Percentiles rank a stretch among this genome's conserved stretches.
Conservation (phyloP, 2,888 invertebrate species). For the Odontocerum albicorne region DNA sequence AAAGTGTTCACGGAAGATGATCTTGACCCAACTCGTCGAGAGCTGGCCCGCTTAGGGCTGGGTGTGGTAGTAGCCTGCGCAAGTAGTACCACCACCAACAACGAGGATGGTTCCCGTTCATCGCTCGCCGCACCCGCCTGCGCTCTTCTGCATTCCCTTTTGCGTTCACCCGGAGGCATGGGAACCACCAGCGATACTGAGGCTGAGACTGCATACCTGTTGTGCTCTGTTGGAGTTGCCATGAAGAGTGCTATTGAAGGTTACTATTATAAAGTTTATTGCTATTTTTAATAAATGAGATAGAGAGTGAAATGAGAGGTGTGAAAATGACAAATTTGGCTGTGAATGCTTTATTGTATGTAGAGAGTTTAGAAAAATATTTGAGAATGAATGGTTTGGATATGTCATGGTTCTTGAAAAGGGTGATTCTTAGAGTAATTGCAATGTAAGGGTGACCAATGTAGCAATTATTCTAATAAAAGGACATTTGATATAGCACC, state of each 20-base stretch:
- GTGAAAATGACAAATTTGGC: no score
- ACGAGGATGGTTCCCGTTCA: conserved; percentile 37
- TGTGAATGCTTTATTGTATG: no score
- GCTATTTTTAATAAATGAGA: no score
- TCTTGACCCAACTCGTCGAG: conserved; percentile 20
- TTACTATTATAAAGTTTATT: no score
- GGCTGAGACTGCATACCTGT: conserved; percentile 57
- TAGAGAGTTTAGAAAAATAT: no score
- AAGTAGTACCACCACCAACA: conserved; percentile 6
- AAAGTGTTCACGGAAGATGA: conserved; percentile 33
- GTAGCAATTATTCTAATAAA: no score
- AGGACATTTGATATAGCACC: no score
- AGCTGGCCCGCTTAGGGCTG: conserved; percentile 60
- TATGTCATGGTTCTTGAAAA: no score
- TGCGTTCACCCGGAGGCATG: conserved; percentile 58
- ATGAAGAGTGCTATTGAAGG: conserved; percentile 51
- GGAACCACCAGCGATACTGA: conserved; percentile 58
- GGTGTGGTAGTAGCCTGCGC: conserved; percentile 49
- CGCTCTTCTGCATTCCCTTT: conserved; percentile 59
- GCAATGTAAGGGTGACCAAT: no score
- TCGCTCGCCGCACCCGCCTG: conserved; percentile 63
- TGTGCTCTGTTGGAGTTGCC: conserved; percentile 50
- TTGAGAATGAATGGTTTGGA: no score
- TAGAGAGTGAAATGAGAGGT: no score
- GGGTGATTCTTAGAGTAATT: no score